Base-by-base conservation (phyloP, 37 sponge, comb jelly and placozoan genomes). In the Halichondria panicea region DNA sequence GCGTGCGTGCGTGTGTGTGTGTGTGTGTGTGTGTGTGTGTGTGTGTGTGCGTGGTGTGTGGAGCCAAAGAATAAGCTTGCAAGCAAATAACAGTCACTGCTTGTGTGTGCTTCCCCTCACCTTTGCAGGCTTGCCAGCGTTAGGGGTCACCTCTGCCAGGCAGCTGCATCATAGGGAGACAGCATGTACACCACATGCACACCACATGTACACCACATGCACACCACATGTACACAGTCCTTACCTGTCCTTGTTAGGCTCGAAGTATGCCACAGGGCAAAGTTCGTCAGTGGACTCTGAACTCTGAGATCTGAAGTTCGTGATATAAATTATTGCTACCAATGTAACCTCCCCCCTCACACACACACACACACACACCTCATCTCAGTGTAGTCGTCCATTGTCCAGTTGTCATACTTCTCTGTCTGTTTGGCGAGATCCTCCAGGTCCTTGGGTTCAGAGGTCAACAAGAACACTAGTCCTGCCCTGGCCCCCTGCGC, bases 201-300 rank as follows among this genome's bases (percentile, higher is more conserved):
- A n/a, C n/a, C n/a, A n/a, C n/a, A n/a, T n/a, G n/a, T n/a, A n/a
- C n/a, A n/a, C n/a, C n/a, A n/a, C n/a, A n/a, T n/a, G n/a, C n/a
- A n/a, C n/a, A n/a, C n/a, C n/a, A n/a, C n/a, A n/a, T n/a, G n/a
- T n/a, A n/a, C n/a, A n/a, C 25, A 35, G 21, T 8, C 39, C 71
- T 80, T 32, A 84, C 85, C 46, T 75, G 22, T 84, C 85, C 15
- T 77, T 70, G 25, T 77, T 72, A 24, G 62, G 52, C 36, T 61
- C 77, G 59, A 84, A 77, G 71, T 63, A 84, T 24, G 78, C 71
- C 36, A 80, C 42, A n/a, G 71, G 80, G 36, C 25, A 27, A 13
- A 22, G 44, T 4, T 70, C 71, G 15, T 39, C 66, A 66, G 52
- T 11, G 15, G 52, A 18, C 11, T n/a, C n/a, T n/a, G n/a, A n/a